A percentile compares a stretch with the other conserved stretches of the same genome.
Evolutionary conservation across 2,888 invertebrate species (phyloP).

Genomic region (Lacanobia wlatinum): DNA sequence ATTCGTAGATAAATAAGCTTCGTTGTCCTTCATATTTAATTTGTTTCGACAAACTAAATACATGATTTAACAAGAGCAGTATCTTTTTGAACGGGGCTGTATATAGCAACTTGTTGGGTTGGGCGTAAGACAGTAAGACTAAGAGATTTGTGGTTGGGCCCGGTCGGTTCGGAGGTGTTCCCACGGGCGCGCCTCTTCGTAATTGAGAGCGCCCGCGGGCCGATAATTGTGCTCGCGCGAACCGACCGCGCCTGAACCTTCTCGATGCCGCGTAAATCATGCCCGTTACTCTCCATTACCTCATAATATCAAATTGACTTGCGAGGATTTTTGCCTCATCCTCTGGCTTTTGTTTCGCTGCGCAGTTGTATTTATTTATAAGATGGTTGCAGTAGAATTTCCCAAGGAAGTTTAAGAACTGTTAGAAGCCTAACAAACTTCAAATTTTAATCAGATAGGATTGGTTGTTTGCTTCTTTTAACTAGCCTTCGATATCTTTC

Average conservation of each 20-base stretch:
- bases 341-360: slow-evolving; percentile 68
- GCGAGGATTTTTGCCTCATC: slow-evolving; percentile 81
- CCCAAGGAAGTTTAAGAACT: slow-evolving; percentile 16
- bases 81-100: slow-evolving; percentile 58
- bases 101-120: slow-evolving; percentile 80
- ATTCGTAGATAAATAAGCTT: slow-evolving; percentile 14
- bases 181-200: slow-evolving; percentile 89
- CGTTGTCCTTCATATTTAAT: slow-evolving; percentile 14
- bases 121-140: slow-evolving; percentile 82
- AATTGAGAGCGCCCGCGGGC: slow-evolving; percentile 91
- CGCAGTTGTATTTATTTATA: slow-evolving; percentile 64
- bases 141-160: slow-evolving; percentile 86
- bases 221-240: slow-evolving; percentile 89
- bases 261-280: slow-evolving; percentile 87
- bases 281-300: slow-evolving; percentile 90
- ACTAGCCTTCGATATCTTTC: slow-evolving; percentile 11
- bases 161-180: slow-evolving; percentile 83
- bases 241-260: slow-evolving; percentile 75
- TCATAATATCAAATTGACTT: slow-evolving; percentile 89
- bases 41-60: slow-evolving; percentile 26
- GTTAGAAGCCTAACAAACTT: slow-evolving; percentile 33
- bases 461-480: slow-evolving; percentile 4
- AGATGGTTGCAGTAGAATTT: slow-evolving; percentile 40
- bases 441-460: slow-evolving; percentile 22
- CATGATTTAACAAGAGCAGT: slow-evolving; percentile 55